Evolutionary conservation across 1,140 invertebrate genomes (phyloP), one percentile per base, ranked within the genome.

Genomic region (Orius insidiosus): DNA sequence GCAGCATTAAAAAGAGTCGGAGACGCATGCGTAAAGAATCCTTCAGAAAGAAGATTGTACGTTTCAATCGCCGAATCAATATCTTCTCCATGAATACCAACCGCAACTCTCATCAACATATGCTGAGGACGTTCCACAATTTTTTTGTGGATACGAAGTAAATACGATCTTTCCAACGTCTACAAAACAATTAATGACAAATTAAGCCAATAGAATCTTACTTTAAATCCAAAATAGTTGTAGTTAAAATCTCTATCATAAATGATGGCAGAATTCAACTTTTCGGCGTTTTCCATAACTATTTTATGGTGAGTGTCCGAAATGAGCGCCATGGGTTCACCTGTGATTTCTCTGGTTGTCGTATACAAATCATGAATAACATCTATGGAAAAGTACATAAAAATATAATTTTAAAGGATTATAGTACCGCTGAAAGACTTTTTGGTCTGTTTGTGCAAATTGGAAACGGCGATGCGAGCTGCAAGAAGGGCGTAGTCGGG

Each of bases 171-270:
- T 60, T 98, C 95, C 39, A 99, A 65, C 3, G 95, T 98, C 68
- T 77, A 54, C 51, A 54, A 45, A 6, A n/a, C 18, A 44, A 32
- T 24, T 36, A 36, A 32, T 5, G 5, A n/a, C 8, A 35, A n/a
- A n/a, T n/a, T n/a, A n/a, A n/a, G n/a, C n/a, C n/a, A n/a, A 3
- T 13, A 9, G 8, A 14, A 11, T 49, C 31, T 55, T 60, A 74
- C 72, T 70, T 97, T 98, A 57, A 98, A 98, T 32, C 94, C 95
- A 74, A 99, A 98, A 61, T 95, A 99, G 60, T 94, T 95, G 62
- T 97, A 99, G 46, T 72, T 80, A 59, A 90, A 98, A 67, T 99
- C 96, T 53, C 95, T 73, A 58, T 98, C 89, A 65, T 98, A 96
- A 41, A 97, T 87, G 54, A 98, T 95, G 3, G 88, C 80, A n/a